Base-by-base conservation (phyloP, 2,888 invertebrate species). In the Ennomos fuscantarius region DNA sequence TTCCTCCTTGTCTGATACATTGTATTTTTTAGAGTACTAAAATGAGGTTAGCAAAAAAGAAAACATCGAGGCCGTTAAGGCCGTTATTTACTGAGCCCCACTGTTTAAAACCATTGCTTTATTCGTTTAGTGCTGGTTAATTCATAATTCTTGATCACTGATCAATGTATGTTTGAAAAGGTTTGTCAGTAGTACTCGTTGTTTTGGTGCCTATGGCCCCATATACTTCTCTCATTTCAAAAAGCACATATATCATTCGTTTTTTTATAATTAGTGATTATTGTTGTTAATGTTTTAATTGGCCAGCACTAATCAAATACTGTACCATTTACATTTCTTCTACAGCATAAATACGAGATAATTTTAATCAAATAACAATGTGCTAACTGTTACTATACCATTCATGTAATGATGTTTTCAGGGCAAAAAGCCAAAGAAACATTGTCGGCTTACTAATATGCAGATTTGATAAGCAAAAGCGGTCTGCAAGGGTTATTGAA, bases 351-450 rank as follows among this genome's bases (percentile, higher is more conserved):
- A 33, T 43, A 48, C 39, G 51, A 53, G 54, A 13, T 46, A 36
- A 45, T 32, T 15, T 44, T 39, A 55, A 68, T 62, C 35, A 44
- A 66, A 66, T 78, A 79, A 78, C 70, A 70, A 64, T 72, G 72
- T 78, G 74, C 78, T 81, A 79, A 82, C 74, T 67, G 63, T 55
- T 52, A 44, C 47, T 13, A 47, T 46, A 43, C 60, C 64, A 68
- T 61, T 55, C 55, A 61, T 62, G 55, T 70, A 66, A 72, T 70
- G 63, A 72, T 75, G 62, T 72, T 78, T 81, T 74, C 76, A 76
- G 75, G 75, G 32, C 6, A 45, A 70, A 64, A 68, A 52, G 64
- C 51, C 66, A 71, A 68, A 57, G 64, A 47, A 69, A 66, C 69
- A 55, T 70, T 65, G 74, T 77, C 65, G 68, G 72, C 66, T 70